phyloP scores from a whole-genome alignment of 2,113 vertebrate species.

The Galeopterus variegatus region DNA sequence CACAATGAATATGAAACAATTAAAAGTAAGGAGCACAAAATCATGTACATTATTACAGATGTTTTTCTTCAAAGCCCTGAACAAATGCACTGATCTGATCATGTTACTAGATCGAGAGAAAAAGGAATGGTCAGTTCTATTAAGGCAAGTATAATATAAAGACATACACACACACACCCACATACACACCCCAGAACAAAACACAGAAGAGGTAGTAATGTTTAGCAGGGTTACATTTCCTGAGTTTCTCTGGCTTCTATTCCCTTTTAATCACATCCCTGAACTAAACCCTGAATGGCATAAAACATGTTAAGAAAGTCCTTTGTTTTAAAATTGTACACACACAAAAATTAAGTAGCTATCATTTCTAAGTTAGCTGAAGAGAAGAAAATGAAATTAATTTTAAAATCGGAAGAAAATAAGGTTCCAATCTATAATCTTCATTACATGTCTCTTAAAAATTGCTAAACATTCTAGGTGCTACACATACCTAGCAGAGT shows the following conservation, averaged over 20 bases:
- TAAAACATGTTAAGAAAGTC: slow-evolving; percentile 54
- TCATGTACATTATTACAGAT: not conserved
- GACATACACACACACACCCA: not conserved
- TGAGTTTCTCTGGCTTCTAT: not conserved
- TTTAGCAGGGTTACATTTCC: not conserved
- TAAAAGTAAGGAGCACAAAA: not conserved
- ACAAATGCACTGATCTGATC: not conserved
- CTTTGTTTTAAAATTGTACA: not conserved
- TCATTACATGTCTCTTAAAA: slow-evolving; percentile 42
- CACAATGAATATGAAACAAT: not conserved
- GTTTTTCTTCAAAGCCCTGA: not conserved
- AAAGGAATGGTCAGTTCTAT: not conserved
- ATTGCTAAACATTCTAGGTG: slow-evolving; percentile 26
- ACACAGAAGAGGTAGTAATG: not conserved
- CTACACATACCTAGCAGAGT: slow-evolving; percentile 47
- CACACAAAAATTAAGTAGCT: slow-evolving; percentile 54
- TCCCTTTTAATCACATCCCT: slow-evolving; percentile 36
- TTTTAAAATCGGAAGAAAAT: slow-evolving; percentile 61
- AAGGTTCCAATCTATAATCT: not conserved
- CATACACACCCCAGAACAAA: not conserved
- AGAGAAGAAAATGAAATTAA: slow-evolving; percentile 70
- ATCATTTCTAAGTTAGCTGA: not conserved
- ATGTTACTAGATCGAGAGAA: not conserved
- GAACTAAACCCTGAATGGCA: slow-evolving; percentile 58
- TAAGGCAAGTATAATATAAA: not conserved